Evolutionary conservation across 2,888 invertebrate genomes (phyloP), one percentile per base, ranked within the genome.

Genomic region (Clistopyga incitator): DNA sequence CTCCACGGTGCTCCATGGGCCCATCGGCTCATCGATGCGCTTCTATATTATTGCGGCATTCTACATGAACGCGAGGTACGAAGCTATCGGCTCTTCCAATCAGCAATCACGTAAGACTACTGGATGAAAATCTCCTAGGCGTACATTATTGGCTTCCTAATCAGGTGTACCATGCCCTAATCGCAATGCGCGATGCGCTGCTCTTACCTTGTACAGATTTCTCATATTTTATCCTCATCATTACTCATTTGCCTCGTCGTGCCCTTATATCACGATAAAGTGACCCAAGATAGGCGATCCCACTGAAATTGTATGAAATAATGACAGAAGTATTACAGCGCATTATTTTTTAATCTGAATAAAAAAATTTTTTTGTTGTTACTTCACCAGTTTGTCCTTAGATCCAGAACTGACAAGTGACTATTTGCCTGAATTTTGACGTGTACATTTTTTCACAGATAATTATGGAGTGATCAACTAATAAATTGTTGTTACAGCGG

Each of bases 61-160:
- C 34, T 34, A 20, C 20, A 50, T 47, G 59, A 72, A 77, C 15
- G 50, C 45, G 65, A 47, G 56, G 54, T 67, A 77, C 71, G 47
- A 64, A 54, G 70, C 54, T 34, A 82, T 82, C 75, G 78, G 75
- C 47, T 75, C 79, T 71, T 71, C 79, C 72, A 79, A 80, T 83
- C 83, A 68, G 83, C 61, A 80, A 83, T 83, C 83, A 80, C 67
- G 61, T 61, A 77, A 80, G 71, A 72, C 72, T 52, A 23, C 72
- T 47, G 52, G 54, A 83, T 77, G 83, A 67, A 34, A 72, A 77
- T 72, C 76, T 72, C 56, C 77, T 23, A n/a, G 52, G 25, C 67
- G 76, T 72, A 79, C 77, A 59, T 80, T 80, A 83, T 83, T 83
- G 77, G 80, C 67, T 61, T 72, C 29, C 76, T 83, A 77, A 83